Evolutionary conservation across 2,888 invertebrate genomes (phyloP).

Genomic region (Theretra japonica): DNA sequence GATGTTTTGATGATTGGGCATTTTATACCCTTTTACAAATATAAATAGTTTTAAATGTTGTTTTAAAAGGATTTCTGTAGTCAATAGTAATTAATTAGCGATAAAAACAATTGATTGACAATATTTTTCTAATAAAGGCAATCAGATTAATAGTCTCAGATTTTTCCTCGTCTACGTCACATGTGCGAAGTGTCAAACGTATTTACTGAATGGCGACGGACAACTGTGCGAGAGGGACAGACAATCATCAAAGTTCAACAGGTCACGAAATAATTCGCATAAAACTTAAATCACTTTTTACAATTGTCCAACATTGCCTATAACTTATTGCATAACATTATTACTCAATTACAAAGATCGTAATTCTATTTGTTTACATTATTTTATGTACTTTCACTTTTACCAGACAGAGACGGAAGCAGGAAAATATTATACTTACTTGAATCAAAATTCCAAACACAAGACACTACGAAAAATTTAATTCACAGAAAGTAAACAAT

Average conservation of each 20-base stretch:
- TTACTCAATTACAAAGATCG: neutral
- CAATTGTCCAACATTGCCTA: neutral
- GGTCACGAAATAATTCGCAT: constrained; percentile 28
- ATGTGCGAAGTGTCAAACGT: constrained; percentile 24
- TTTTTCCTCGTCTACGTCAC: neutral
- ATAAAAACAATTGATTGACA: too few species aligned
- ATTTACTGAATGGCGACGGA: neutral
- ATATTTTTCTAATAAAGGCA: too few species aligned
- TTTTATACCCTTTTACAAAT: too few species aligned
- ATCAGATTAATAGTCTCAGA: neutral
- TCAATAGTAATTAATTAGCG: too few species aligned
- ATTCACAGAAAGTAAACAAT: constrained; percentile 31
- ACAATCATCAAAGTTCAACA: constrained; percentile 36
- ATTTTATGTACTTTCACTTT: constrained; percentile 25
- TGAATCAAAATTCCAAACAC: constrained; percentile 11
- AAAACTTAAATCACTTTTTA: neutral
- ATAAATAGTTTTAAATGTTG: too few species aligned
- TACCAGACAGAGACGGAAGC: constrained; percentile 6
- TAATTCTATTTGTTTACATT: constrained; percentile 9
- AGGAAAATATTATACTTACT: constrained; percentile 13
- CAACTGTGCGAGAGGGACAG: constrained; percentile 23
- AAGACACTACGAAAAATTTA: constrained; percentile 4
- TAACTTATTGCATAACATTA: neutral
- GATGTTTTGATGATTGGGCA: too few species aligned
- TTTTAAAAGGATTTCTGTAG: too few species aligned